Conservation (phyloP, 2,888 invertebrate species). For the Andrena camellia region DNA sequence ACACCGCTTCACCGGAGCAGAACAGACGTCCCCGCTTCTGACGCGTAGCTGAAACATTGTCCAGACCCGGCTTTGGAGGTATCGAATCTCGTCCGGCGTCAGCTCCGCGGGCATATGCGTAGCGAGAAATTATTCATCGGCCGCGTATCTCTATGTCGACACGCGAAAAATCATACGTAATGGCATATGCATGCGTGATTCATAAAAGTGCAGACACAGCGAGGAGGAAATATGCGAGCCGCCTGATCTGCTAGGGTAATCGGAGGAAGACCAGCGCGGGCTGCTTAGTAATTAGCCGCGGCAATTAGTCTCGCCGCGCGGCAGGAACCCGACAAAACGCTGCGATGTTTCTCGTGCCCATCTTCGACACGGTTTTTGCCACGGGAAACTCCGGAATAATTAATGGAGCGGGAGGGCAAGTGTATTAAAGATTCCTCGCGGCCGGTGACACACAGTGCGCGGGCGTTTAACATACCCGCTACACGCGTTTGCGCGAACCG, state of each 20-base stretch:
- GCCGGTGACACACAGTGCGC: conserved; percentile 23
- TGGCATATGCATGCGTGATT: conserved; percentile 21
- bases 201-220: conserved; percentile 7
- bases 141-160: conserved; percentile 16
- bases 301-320: background rate
- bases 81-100: conserved; percentile 17
- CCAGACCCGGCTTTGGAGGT: background rate
- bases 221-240: background rate
- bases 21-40: background rate
- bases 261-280: too few relatives aligned
- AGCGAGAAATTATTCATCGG: conserved; percentile 35
- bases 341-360: background rate
- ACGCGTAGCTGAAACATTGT: background rate
- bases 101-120: background rate
- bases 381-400: conserved; percentile 17
- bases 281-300: too few relatives aligned
- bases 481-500: conserved; percentile 56
- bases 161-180: conserved; percentile 18
- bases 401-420: conserved; percentile 12
- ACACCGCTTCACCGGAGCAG: background rate
- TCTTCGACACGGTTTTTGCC: background rate
- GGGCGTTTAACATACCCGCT: conserved; percentile 45
- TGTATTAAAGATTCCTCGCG: conserved; percentile 17
- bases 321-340: background rate
- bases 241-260: too few relatives aligned